Percentiles rank a stretch among this genome's conserved stretches.
Evolutionary conservation across 1,140 invertebrate species (phyloP).

Genomic region (Trypoxylus dichotomus): DNA sequence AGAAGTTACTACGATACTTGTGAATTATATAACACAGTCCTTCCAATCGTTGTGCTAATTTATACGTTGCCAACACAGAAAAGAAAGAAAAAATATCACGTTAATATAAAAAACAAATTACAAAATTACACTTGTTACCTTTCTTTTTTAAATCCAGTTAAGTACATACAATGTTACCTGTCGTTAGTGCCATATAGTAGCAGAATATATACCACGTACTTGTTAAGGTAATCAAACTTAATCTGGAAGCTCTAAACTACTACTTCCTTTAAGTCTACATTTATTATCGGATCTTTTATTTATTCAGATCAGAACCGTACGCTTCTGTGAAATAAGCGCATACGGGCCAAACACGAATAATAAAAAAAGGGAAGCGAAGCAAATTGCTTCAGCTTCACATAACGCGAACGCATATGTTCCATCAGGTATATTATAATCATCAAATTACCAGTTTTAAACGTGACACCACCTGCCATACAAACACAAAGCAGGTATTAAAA

Average conservation of each 20-base stretch:
- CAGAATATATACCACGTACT: background rate
- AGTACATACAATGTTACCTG: too few relatives aligned
- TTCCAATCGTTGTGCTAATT: too few relatives aligned
- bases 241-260: background rate
- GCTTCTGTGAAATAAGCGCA: background rate
- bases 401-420: background rate
- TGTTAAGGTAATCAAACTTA: background rate
- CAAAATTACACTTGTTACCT: too few relatives aligned
- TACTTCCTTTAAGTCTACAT: background rate
- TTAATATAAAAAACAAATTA: too few relatives aligned
- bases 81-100: too few relatives aligned
- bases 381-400: background rate
- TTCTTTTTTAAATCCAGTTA: too few relatives aligned
- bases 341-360: background rate
- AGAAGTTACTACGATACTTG: too few relatives aligned
- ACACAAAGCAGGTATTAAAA: conserved; percentile 1
- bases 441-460: background rate
- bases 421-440: background rate
- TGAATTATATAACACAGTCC: too few relatives aligned
- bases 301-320: background rate
- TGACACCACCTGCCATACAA: conserved; percentile 1
- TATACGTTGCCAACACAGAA: too few relatives aligned
- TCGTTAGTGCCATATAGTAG: too few relatives aligned
- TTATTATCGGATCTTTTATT: background rate
- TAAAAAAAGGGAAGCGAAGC: background rate